A percentile compares a stretch with the other conserved stretches of the same genome.
phyloP scores from a whole-genome alignment of 1,140 invertebrate genomes.

The Procambarus clarkii region DNA sequence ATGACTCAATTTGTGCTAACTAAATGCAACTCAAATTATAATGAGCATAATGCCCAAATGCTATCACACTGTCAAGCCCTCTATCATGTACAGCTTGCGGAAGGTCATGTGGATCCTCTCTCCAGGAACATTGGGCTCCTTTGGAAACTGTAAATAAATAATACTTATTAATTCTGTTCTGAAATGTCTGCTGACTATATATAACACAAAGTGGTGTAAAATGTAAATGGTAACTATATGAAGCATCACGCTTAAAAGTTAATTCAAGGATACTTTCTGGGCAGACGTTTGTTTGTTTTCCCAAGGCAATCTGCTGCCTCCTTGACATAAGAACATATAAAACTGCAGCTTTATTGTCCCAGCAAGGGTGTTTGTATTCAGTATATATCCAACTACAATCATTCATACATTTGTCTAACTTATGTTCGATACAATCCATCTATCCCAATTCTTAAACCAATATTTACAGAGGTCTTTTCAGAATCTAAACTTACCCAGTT shows the following conservation, averaged over 20 bases:
- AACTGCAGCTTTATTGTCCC: too few relatives aligned
- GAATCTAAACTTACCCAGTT: too few relatives aligned
- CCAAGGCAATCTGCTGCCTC: neutral
- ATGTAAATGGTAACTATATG: neutral
- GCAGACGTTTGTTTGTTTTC: neutral
- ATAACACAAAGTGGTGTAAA: neutral
- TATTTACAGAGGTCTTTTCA: too few relatives aligned
- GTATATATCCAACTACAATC: too few relatives aligned
- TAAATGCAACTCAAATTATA: too few relatives aligned
- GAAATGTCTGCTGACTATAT: neutral
- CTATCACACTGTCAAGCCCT: conserved; percentile 49
- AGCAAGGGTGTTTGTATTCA: too few relatives aligned
- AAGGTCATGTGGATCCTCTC: conserved; percentile 67
- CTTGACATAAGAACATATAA: too few relatives aligned
- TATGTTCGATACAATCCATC: too few relatives aligned
- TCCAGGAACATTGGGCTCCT: conserved; percentile 53
- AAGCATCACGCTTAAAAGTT: neutral
- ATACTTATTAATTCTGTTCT: neutral
- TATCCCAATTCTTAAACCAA: too few relatives aligned
- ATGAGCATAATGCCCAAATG: too few relatives aligned
- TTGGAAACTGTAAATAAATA: conserved; percentile 60
- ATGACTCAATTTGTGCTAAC: too few relatives aligned
- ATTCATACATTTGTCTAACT: too few relatives aligned
- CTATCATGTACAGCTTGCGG: conserved; percentile 63
- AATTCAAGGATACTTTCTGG: neutral